Conservation (phyloP, 2,113 vertebrate genomes). For the Bujurquina vittata region DNA sequence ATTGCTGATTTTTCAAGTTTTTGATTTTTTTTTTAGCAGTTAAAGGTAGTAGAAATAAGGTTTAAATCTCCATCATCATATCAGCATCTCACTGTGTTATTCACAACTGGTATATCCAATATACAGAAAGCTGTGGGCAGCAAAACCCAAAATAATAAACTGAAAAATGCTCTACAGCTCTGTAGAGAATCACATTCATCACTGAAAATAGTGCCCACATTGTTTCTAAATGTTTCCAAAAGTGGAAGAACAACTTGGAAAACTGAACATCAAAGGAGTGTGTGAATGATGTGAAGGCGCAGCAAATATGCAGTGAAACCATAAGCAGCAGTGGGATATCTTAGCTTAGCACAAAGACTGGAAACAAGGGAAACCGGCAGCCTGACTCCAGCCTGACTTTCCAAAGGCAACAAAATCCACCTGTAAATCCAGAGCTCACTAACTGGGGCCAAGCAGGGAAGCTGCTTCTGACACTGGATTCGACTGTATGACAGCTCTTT, state of each 20-base stretch:
- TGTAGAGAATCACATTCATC: neutral
- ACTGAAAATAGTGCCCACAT: neutral
- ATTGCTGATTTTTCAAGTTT: slow-evolving; percentile 1
- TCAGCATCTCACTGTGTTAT: neutral
- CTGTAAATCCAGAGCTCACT: neutral
- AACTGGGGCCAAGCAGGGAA: neutral
- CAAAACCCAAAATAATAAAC: neutral
- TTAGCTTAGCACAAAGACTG: neutral
- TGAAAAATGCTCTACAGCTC: neutral
- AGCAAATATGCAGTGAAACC: neutral
- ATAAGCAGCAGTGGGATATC: neutral
- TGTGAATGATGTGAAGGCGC: neutral
- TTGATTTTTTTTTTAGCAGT: neutral
- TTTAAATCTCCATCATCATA: neutral
- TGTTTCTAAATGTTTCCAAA: neutral
- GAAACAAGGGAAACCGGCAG: neutral
- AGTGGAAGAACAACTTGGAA: neutral
- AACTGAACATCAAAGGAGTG: neutral
- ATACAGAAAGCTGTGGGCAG: neutral
- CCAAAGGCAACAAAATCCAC: slow-evolving; percentile 1
- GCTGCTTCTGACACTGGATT: neutral
- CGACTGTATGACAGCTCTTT: too few relatives aligned
- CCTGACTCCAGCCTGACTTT: neutral
- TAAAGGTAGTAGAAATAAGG: neutral
- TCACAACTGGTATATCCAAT: neutral